Percentiles rank a stretch among this genome's conserved stretches.
Evolutionary conservation across 92 coral and sea anemone genomes (phyloP).

Genomic region (Muricea muricata): DNA sequence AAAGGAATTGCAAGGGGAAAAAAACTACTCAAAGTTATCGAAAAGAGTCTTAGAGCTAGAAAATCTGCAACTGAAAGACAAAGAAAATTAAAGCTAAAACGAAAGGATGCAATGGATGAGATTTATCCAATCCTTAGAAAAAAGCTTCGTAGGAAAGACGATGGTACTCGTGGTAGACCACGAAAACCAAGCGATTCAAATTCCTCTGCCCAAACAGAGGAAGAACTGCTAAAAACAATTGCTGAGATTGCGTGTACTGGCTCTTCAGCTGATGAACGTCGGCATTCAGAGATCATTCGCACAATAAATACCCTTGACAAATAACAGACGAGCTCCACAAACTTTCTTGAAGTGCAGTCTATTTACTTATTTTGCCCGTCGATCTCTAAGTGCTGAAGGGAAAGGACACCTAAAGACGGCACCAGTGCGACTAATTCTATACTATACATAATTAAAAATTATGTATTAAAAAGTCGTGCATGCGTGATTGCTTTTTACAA

Average conservation of each 20-base stretch:
- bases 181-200: slow-evolving; percentile 3
- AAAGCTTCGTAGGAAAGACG: slow-evolving; percentile 20
- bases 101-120: slow-evolving; percentile 28
- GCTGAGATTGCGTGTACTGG: neutral
- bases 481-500: too few species aligned
- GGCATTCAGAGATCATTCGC: neutral
- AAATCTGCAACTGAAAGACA: slow-evolving; percentile 11
- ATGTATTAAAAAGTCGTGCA: too few species aligned
- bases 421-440: slow-evolving; percentile 5
- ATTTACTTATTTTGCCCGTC: neutral
- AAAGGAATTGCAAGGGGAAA: neutral
- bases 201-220: neutral
- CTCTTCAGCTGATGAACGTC: slow-evolving; percentile 21
- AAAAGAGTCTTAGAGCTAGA: slow-evolving; percentile 18
- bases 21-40: neutral
- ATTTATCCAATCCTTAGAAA: neutral
- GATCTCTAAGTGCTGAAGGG: neutral
- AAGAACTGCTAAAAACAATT: slow-evolving; percentile 7
- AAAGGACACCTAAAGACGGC: slow-evolving; percentile 9
- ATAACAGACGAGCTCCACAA: neutral
- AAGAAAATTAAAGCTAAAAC: slow-evolving; percentile 2
- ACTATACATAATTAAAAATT: too few species aligned
- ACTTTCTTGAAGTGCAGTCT: slow-evolving; percentile 1
- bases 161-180: slow-evolving; percentile 5
- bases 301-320: neutral